phyloP scores from a whole-genome alignment of 2,797 vertebrate genomes.

The Tapera naevia region DNA sequence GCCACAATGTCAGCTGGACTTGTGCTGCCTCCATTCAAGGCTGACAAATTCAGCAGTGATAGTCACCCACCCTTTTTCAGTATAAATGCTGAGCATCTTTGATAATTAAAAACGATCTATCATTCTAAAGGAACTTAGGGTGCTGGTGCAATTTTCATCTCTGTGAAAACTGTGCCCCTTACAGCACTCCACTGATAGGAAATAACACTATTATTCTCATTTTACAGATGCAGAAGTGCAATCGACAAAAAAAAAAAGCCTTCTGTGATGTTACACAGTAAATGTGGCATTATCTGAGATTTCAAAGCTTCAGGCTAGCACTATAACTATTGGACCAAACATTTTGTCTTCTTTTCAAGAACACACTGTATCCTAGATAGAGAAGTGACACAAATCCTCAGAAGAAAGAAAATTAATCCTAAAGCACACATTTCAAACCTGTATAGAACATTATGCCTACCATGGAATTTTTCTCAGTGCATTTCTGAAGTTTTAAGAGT shows the following conservation, averaged over 20 bases:
- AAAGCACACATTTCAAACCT: background rate
- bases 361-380: background rate
- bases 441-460: background rate
- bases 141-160: background rate
- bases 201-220: background rate
- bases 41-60: background rate
- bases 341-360: background rate
- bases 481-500: background rate
- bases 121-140: background rate
- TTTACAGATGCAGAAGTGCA: background rate
- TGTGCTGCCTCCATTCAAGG: background rate
- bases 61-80: background rate
- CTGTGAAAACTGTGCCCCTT: background rate
- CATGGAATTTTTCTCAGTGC: background rate
- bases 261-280: background rate
- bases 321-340: background rate
- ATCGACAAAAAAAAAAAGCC: background rate
- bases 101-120: background rate
- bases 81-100: background rate
- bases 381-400: background rate
- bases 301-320: background rate
- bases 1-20: background rate
- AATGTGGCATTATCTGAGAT: background rate
- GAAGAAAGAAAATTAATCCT: slow-evolving; percentile 2
- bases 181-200: background rate